Conservation (phyloP, 2,113 vertebrate species). For the Heptranchias perlo region DNA sequence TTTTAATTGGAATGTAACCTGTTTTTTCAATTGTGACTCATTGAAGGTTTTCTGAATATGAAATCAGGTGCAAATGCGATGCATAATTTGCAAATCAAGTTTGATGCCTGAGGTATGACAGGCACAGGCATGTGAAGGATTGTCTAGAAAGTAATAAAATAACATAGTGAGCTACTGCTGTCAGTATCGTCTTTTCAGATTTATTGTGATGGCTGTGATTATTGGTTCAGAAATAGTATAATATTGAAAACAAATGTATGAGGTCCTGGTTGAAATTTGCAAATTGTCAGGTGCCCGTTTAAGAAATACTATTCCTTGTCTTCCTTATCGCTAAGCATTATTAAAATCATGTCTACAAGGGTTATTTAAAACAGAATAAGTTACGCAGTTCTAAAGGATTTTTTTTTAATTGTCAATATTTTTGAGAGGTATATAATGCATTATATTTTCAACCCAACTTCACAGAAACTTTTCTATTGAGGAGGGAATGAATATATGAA, state of each 20-base stretch:
- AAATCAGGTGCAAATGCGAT: background rate
- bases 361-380: constrained; percentile 7
- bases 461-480: background rate
- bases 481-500: background rate
- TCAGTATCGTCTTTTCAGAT: background rate
- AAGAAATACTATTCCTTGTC: background rate
- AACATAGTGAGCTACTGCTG: background rate
- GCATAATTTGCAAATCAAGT: background rate
- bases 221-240: background rate
- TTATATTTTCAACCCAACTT: background rate
- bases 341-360: background rate
- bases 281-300: background rate
- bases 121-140: background rate
- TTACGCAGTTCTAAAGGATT: background rate
- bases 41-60: background rate
- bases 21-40: background rate
- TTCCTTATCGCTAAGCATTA: background rate
- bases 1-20: background rate
- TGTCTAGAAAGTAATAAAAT: background rate
- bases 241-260: constrained; percentile 14
- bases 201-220: background rate
- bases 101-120: background rate
- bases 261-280: background rate
- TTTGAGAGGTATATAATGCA: background rate
- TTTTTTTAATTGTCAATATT: background rate